phyloP scores from a whole-genome alignment of 2,113 vertebrate genomes.

The Axis porcinus region DNA sequence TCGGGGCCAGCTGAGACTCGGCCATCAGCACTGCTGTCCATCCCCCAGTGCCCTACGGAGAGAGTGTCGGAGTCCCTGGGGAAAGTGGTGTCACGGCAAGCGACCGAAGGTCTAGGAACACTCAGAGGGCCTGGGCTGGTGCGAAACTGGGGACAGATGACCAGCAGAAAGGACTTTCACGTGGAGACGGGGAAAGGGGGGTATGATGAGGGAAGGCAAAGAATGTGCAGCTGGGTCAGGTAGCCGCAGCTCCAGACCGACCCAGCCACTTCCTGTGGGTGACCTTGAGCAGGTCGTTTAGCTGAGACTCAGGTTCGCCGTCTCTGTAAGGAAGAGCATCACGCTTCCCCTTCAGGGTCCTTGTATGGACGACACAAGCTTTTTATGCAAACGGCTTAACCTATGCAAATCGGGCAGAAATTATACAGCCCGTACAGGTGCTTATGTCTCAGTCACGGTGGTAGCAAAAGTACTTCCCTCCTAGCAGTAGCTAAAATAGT shows the following conservation, averaged over 20 bases:
- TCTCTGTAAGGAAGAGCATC: not conserved
- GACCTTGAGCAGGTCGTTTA: rapidly evolving
- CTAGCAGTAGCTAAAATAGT: too few species aligned
- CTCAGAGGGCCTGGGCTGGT: not conserved
- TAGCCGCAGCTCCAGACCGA: rapidly evolving
- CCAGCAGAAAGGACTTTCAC: not conserved
- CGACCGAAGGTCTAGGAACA: not conserved
- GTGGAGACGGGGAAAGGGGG: rapidly evolving
- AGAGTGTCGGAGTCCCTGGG: too few species aligned
- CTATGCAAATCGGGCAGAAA: not conserved
- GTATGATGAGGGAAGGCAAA: not conserved
- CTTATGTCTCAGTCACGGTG: rapidly evolving
- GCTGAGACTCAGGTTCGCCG: not conserved
- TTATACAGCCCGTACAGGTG: rapidly evolving
- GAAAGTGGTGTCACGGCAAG: not conserved
- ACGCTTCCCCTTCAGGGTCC: not conserved
- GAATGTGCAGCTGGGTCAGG: not conserved
- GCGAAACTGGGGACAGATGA: not conserved
- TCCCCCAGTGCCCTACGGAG: not conserved
- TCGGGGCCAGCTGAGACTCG: not conserved
- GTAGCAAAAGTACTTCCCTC: rapidly evolving
- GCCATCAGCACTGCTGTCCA: rapidly evolving
- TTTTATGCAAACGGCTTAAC: not conserved
- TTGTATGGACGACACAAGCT: not conserved
- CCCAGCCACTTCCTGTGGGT: not conserved